Evolutionary conservation across 2,797 vertebrate genomes (phyloP), one percentile per base, ranked within the genome.

Genomic region (Mastacembelus armatus): DNA sequence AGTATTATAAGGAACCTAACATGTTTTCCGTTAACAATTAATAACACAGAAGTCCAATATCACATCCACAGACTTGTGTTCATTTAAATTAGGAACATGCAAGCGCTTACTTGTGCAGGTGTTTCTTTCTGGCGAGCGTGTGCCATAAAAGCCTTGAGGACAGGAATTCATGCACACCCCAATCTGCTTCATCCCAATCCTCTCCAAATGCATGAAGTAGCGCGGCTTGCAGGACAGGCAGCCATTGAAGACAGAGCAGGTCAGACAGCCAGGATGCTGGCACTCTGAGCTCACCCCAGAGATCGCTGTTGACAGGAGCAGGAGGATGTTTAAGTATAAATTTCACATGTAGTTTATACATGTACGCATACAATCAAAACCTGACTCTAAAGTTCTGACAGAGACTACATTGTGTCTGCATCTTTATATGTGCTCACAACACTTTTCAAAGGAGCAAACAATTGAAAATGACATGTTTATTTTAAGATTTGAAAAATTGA

Each of bases 131-230:
- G 96, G 97, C 61, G 96, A 96, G 79, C 98, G 95, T 43, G 94
- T 97, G 92, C 96, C 98, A 15, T 96, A 98, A 92, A 97, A 99
- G 84, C 98, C 98, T 0, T 90, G 95, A 54, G 98, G 98, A 89
- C 98, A 99, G 15, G 98, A 98, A 77, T 96, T 94, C 91, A 98
- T 94, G 91, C 98, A 99, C 73, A 97, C 95, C 55, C 98, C 98
- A 3, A 96, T 96, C 93, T 99, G 97, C 89, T 96, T 98, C 96
- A 99, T 99, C 90, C 96, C 96, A 81, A 94, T 97, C 92, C 97
- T 96, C 93, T 98, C 96, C 95, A 99, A 94, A 91, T 96, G 95
- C 91, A 99, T 97, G 93, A 99, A 99, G 88, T 97, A 95, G 88
- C 95, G 95, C 48, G 97, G 96, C 89, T 95, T 98, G 94, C 98